phyloP scores from a whole-genome alignment of 2,113 vertebrate genomes.

The Macquaria australasica region DNA sequence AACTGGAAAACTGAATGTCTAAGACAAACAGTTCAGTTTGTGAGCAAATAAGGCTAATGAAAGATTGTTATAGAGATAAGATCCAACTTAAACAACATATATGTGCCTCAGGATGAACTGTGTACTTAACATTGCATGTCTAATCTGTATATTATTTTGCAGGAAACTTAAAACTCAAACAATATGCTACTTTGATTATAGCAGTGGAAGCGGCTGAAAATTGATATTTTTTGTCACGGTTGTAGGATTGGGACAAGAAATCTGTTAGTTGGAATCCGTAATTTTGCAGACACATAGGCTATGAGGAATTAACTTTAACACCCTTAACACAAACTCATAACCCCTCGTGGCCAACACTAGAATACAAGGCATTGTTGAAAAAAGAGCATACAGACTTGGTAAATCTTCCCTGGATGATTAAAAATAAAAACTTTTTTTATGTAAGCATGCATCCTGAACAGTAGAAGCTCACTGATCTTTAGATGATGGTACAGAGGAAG shows the following conservation, averaged over 20 bases:
- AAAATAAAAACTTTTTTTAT: slow-evolving; percentile 6
- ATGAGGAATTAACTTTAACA: background rate
- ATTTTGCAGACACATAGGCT: background rate
- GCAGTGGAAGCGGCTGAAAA: background rate
- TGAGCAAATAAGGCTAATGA: slow-evolving; percentile 12
- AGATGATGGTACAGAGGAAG: slow-evolving; percentile 15
- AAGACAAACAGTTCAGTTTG: slow-evolving; percentile 55
- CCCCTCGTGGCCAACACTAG: background rate
- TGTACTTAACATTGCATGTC: background rate
- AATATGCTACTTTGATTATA: background rate
- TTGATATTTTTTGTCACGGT: background rate
- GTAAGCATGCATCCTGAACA: background rate
- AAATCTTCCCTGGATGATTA: slow-evolving; percentile 14
- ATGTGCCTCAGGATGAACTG: slow-evolving; percentile 34
- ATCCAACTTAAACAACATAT: slow-evolving; percentile 23
- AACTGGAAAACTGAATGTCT: slow-evolving; percentile 36
- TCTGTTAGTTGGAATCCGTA: background rate
- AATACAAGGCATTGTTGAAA: background rate
- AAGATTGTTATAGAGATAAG: slow-evolving; percentile 38
- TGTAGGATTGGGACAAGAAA: background rate
- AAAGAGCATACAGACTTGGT: background rate
- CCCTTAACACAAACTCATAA: background rate
- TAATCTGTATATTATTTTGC: slow-evolving; percentile 8
- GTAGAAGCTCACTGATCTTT: slow-evolving; percentile 20
- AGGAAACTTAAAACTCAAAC: slow-evolving; percentile 4